Evolutionary conservation across 2,888 invertebrate genomes (phyloP), one percentile per base, ranked within the genome.

Genomic region (Dione juno): DNA sequence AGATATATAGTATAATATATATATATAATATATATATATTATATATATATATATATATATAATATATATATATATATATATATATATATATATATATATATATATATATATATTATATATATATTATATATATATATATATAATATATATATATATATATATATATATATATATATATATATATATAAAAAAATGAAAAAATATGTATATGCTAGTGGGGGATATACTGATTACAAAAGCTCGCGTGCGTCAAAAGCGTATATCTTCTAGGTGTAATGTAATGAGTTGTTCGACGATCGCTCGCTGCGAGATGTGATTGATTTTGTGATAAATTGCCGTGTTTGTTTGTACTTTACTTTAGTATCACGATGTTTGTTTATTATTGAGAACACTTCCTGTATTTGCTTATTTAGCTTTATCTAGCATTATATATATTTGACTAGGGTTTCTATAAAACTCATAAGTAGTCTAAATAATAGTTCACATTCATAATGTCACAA

Each of bases 231-330:
- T 63, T 45, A 65, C 65, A 54, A 72, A 65, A 71, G 76, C 75
- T 82, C 83, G 88, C 88, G 89, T 88, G 89, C 82, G 76, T 65
- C 71, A 77, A 67, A 78, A 76, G 77, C 80, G 84, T 88, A 85
- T 86, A 87, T 88, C 84, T 82, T 75, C 72, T 57, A 64, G 77
- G 79, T 64, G 85, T 80, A 81, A 82, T 83, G 83, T 87, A 86
- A 88, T 86, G 86, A 87, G 85, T 84, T 84, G 87, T 79, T 76
- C 76, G 77, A 74, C 72, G 80, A 77, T 77, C 79, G 74, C 84
- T 77, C 77, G 79, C 79, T 80, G 82, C 76, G 82, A 78, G 68
- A 76, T 76, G 73, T 81, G 80, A 84, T 78, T 82, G 79, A 82
- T 86, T 74, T 71, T 71, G 52, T 69, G 71, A 71, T 76, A 71